Evolutionary conservation across 2,113 vertebrate species (phyloP).

Genomic region (Theropithecus gelada): DNA sequence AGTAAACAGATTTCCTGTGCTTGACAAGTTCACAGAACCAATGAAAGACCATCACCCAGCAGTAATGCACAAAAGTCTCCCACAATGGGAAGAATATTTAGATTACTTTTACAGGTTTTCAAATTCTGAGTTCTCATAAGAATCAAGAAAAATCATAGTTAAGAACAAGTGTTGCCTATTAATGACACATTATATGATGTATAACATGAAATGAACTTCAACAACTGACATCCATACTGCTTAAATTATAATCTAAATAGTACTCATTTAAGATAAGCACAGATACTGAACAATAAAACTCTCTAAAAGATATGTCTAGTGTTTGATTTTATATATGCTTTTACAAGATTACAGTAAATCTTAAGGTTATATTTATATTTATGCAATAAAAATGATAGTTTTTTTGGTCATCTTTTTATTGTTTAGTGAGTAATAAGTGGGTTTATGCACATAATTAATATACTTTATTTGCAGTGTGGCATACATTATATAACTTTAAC

Average conservation of each 20-base stretch:
- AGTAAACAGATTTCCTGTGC: accelerated
- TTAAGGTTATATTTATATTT: background rate
- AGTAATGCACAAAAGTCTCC: accelerated
- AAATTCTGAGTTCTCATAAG: background rate
- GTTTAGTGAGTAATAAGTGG: background rate
- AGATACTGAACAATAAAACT: background rate
- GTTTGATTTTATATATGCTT: background rate
- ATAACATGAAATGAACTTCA: background rate
- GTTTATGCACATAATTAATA: background rate
- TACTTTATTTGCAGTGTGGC: no score
- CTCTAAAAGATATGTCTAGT: background rate
- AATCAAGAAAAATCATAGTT: background rate
- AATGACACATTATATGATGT: background rate
- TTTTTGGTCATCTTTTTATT: background rate
- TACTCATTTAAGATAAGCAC: background rate
- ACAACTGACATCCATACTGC: background rate
- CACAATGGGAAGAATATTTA: background rate
- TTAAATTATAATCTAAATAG: background rate
- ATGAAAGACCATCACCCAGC: background rate
- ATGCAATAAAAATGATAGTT: background rate
- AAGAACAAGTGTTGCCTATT: background rate
- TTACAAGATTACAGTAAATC: background rate
- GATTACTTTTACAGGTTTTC: background rate
- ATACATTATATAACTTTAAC: background rate
- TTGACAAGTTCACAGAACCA: background rate